These are phyloP conservation scores for Anas platyrhynchos DNA, from an alignment of 2,113 vertebrate species.

Conservation along the genomic window DNA sequence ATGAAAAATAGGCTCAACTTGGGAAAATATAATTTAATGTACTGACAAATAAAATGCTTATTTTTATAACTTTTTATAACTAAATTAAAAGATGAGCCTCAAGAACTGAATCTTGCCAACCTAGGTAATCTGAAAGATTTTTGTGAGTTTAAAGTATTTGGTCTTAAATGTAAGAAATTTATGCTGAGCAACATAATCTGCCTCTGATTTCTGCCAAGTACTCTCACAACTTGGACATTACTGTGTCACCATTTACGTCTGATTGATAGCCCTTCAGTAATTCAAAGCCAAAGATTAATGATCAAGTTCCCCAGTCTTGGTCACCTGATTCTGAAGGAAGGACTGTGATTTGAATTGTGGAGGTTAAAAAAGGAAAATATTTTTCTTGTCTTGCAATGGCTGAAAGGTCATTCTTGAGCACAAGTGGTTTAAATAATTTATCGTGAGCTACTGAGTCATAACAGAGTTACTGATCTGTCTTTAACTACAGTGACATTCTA, in stretches of 20 bases:
- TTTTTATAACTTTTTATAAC: background rate
- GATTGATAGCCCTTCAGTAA: background rate
- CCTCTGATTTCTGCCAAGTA: background rate
- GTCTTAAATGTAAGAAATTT: background rate
- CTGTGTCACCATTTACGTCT: background rate
- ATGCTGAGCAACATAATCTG: background rate
- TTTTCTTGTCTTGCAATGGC: constrained; percentile 53
- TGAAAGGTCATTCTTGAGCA: constrained; percentile 69
- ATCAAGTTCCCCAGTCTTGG: background rate
- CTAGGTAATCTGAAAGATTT: background rate
- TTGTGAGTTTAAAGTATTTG: background rate
- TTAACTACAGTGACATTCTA: constrained; percentile 14
- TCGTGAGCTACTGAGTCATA: constrained; percentile 42
- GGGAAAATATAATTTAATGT: background rate
- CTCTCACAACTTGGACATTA: background rate
- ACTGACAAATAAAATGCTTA: background rate
- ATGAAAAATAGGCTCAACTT: background rate
- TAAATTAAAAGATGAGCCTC: background rate
- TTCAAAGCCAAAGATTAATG: constrained; percentile 42
- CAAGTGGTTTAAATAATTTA: constrained; percentile 75
- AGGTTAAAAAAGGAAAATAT: constrained; percentile 64
- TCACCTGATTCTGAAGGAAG: constrained; percentile 13
- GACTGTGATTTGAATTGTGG: constrained; percentile 1
- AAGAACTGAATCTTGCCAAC: background rate
- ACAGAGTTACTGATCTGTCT: constrained; percentile 37